phyloP scores from a whole-genome alignment of 2,113 vertebrate species.

The Proterorhinus semilunaris region DNA sequence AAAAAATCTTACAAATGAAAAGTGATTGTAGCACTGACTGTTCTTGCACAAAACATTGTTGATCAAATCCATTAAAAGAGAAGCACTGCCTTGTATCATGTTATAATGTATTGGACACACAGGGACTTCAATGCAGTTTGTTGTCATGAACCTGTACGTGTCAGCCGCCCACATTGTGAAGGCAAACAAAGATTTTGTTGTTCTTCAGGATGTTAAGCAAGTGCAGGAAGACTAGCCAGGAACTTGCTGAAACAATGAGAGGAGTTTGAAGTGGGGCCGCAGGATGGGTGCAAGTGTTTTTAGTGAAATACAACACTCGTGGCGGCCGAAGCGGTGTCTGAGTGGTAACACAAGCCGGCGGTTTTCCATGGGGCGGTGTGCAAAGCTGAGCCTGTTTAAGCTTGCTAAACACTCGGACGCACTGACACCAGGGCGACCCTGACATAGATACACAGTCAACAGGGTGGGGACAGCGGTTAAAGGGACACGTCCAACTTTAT shows the following conservation, averaged over 20 bases:
- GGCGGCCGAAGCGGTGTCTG: slow-evolving; percentile 26
- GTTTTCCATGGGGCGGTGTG: slow-evolving; percentile 40
- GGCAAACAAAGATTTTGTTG: slow-evolving; percentile 59
- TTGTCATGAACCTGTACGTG: slow-evolving; percentile 62
- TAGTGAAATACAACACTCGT: slow-evolving; percentile 47
- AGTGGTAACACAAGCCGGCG: slow-evolving; percentile 52
- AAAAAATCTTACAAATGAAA: too few species aligned
- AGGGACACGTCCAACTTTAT: neutral
- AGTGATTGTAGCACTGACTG: too few species aligned
- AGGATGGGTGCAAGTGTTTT: slow-evolving; percentile 29
- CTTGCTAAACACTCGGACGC: slow-evolving; percentile 66
- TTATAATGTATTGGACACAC: neutral
- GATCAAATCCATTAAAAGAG: too few species aligned
- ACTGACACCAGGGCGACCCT: slow-evolving; percentile 59
- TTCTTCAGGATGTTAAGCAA: slow-evolving; percentile 62
- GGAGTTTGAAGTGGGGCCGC: slow-evolving; percentile 34
- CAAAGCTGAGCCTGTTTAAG: slow-evolving; percentile 65
- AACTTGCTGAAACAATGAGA: slow-evolving; percentile 62
- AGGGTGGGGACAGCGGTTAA: slow-evolving; percentile 70
- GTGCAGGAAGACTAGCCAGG: slow-evolving; percentile 54
- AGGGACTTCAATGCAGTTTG: neutral
- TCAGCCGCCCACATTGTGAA: slow-evolving; percentile 58
- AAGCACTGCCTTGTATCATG: neutral
- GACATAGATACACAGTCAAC: slow-evolving; percentile 51
- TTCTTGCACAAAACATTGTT: too few species aligned